phyloP scores from a whole-genome alignment of 2,113 vertebrate genomes.

The Brachyhypopomus occidentalis region DNA sequence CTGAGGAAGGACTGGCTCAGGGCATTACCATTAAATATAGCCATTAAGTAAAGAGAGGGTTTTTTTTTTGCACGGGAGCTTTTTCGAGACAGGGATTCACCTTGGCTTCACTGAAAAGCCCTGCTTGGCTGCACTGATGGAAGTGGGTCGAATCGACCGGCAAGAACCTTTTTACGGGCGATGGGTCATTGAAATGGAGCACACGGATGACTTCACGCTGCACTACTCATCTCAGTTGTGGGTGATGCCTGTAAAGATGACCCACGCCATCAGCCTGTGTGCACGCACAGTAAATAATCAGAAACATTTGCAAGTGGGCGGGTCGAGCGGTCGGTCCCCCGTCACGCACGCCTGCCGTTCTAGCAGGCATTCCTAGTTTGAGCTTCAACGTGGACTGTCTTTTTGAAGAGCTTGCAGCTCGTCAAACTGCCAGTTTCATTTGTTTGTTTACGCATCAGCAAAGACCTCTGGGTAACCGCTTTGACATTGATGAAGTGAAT shows the following conservation, averaged over 20 bases:
- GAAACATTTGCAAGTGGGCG: too few species aligned
- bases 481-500: constrained; percentile 18
- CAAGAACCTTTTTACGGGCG: constrained; percentile 56
- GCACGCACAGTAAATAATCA: too few species aligned
- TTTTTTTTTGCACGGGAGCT: constrained; percentile 46
- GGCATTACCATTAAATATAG: constrained; percentile 34
- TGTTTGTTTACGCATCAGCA: not conserved
- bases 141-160: constrained; percentile 23
- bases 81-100: constrained; percentile 40
- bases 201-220: constrained; percentile 55
- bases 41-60: constrained; percentile 37
- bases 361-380: too few species aligned
- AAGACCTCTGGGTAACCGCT: not conserved
- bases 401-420: too few species aligned
- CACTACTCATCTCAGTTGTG: not conserved
- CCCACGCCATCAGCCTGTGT: too few species aligned
- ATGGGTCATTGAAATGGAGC: constrained; percentile 51
- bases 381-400: too few species aligned
- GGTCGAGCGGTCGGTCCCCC: too few species aligned
- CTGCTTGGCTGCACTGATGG: constrained; percentile 40
- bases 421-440: not conserved
- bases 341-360: too few species aligned
- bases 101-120: constrained; percentile 38
- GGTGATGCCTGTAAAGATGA: too few species aligned
- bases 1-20: constrained; percentile 45